Evolutionary conservation across 2,797 vertebrate species (phyloP).

Genomic region (Esox masquinongy): DNA sequence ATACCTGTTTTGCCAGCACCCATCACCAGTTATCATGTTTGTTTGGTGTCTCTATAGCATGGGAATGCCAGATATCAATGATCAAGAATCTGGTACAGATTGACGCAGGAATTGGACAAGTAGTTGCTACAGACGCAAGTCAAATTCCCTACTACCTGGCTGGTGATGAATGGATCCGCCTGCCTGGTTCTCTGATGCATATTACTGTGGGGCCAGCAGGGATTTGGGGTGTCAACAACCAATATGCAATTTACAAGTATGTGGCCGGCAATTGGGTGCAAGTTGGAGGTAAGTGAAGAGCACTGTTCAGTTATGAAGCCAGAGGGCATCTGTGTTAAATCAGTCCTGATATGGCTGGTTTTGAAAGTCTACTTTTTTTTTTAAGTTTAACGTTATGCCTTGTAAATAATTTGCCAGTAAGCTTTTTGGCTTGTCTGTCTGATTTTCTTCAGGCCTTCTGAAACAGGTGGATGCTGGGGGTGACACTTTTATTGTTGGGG

Average conservation of each 20-base stretch:
- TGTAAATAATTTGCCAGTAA: background rate
- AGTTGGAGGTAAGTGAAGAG: too few relatives aligned
- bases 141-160: background rate
- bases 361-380: too few relatives aligned
- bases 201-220: slow-evolving; percentile 16
- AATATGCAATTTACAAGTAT: slow-evolving; percentile 13
- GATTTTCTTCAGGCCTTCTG: slow-evolving; percentile 16
- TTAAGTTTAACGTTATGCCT: background rate
- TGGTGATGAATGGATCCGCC: background rate
- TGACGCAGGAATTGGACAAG: too few relatives aligned
- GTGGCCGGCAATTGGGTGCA: background rate
- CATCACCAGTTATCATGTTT: too few relatives aligned
- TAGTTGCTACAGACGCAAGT: background rate
- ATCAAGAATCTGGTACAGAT: too few relatives aligned
- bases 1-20: too few relatives aligned
- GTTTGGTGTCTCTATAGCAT: background rate
- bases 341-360: too few relatives aligned
- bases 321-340: too few relatives aligned
- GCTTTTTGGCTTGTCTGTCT: background rate
- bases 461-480: slow-evolving; percentile 30
- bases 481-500: slow-evolving; percentile 17
- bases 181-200: background rate
- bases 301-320: too few relatives aligned
- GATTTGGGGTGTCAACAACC: background rate
- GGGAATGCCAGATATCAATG: background rate